Conservation (phyloP, 2,797 vertebrate genomes). For the Cynopterus sphinx region DNA sequence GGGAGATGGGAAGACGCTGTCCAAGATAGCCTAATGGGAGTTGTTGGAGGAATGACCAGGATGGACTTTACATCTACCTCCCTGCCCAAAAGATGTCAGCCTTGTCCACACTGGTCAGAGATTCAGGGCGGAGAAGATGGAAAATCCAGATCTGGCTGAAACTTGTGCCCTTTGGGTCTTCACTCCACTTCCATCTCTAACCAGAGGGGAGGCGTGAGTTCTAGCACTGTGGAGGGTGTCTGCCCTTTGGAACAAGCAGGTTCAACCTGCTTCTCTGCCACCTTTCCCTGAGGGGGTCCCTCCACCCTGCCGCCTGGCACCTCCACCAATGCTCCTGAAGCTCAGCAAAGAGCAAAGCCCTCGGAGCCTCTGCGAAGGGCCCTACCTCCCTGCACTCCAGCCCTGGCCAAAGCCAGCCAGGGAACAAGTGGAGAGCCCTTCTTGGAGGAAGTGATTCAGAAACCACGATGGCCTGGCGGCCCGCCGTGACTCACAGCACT, state of each 20-base stretch:
- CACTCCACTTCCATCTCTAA: background rate
- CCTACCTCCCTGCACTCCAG: slow-evolving; percentile 61
- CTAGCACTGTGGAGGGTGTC: background rate
- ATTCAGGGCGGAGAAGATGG: background rate
- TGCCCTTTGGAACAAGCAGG: background rate
- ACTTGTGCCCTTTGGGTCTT: background rate
- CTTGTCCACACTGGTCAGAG: background rate
- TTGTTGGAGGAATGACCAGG: background rate
- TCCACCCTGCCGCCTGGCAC: background rate
- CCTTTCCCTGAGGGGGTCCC: background rate
- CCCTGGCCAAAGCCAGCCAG: slow-evolving; percentile 31
- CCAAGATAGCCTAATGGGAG: background rate
- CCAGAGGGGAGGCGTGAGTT: background rate
- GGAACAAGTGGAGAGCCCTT: slow-evolving; percentile 79
- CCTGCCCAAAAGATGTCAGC: background rate
- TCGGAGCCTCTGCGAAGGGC: background rate
- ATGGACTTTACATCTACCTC: background rate
- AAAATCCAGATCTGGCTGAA: background rate
- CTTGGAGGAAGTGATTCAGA: slow-evolving; percentile 86
- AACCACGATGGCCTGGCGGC: slow-evolving; percentile 76
- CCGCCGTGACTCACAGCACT: slow-evolving; percentile 81
- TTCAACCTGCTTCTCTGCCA: background rate
- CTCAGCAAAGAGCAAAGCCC: background rate
- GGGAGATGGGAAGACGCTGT: background rate
- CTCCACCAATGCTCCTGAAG: background rate